A percentile compares a stretch with the other conserved stretches of the same genome.
phyloP scores from a whole-genome alignment of 2,113 vertebrate species.

The Amazona guildingii region DNA sequence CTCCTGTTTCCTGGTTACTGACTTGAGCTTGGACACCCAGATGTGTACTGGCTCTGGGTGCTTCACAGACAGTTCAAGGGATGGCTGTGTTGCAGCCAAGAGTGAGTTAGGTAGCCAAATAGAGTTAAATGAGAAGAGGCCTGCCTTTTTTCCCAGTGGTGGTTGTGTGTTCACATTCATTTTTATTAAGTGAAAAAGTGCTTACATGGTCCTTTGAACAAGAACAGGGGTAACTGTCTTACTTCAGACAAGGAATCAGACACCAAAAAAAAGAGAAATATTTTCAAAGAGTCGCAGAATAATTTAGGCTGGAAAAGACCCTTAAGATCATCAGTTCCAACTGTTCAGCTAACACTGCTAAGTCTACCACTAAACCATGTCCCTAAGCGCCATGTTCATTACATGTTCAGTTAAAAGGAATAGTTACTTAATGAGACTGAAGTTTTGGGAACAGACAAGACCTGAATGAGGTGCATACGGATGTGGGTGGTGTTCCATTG shows the following conservation, averaged over 20 bases:
- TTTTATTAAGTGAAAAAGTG: not conserved
- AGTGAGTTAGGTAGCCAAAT: not conserved
- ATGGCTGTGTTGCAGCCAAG: not conserved
- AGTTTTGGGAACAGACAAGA: not conserved
- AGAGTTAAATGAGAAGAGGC: not conserved
- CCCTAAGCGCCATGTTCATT: accelerated
- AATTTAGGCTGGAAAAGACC: not conserved
- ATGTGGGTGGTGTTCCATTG: not conserved
- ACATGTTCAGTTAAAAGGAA: accelerated
- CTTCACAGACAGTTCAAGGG: not conserved
- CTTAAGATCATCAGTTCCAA: accelerated
- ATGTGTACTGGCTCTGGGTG: not conserved
- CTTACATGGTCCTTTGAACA: not conserved
- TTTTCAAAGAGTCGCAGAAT: not conserved
- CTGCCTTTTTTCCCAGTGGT: not conserved
- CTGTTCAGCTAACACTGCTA: not conserved
- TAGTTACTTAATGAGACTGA: not conserved
- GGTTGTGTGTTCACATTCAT: not conserved
- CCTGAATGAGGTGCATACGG: not conserved
- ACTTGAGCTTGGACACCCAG: not conserved
- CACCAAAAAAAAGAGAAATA: not conserved
- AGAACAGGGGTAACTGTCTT: not conserved
- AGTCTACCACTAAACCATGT: not conserved
- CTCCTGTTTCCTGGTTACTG: not conserved
- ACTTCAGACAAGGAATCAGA: not conserved